Base-by-base conservation (phyloP, 1,140 invertebrate species). In the Homalodisca vitripennis region DNA sequence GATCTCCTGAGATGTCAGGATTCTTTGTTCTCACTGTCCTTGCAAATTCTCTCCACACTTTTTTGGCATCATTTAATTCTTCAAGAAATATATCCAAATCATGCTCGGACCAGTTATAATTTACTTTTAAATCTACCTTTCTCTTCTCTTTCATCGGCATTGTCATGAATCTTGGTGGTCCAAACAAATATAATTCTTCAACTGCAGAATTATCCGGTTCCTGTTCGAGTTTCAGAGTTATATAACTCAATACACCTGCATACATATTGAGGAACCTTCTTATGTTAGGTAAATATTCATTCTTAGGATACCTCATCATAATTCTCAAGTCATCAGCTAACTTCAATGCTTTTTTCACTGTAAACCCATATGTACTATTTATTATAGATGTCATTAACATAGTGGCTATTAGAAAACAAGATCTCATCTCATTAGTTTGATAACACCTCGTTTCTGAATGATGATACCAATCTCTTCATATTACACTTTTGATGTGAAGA, bases 231-330 rank as follows among this genome's bases (percentile, higher is more conserved):
- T 20, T 51, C 2, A 51, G 48, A 51, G 48, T 51, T 51, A 51
- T 3, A 20, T 51, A 51, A 22, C 48, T 51, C 48, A 51, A n/a
- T 6, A 51, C 22, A 14, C 48, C 48, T 20, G 48, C 48, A n/a
- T 51, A 51, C n/a, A 20, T 51, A 51, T 51, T 14, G n/a, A 51
- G 48, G 48, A 14, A 51, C n/a, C 22, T 51, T 22, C 48, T 51
- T 3, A 51, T 51, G 48, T 51, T 14, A 51, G 48, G 48, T 22
- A 51, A 51, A 51, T 51, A 51, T 22, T 51, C 48, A n/a, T 51
- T 20, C 48, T 51, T 51, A 20, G 48, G 48, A 51, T 51, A 51
- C n/a, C 48, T 51, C 48, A 51, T 51, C 48, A 51, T 51, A 14
- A 51, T 22, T 22, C 48, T 51, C 48, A 51, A 20, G 48, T 51